Evolutionary conservation across 23 tunicate species (phyloP).

Genomic region (Diplosoma virens): DNA sequence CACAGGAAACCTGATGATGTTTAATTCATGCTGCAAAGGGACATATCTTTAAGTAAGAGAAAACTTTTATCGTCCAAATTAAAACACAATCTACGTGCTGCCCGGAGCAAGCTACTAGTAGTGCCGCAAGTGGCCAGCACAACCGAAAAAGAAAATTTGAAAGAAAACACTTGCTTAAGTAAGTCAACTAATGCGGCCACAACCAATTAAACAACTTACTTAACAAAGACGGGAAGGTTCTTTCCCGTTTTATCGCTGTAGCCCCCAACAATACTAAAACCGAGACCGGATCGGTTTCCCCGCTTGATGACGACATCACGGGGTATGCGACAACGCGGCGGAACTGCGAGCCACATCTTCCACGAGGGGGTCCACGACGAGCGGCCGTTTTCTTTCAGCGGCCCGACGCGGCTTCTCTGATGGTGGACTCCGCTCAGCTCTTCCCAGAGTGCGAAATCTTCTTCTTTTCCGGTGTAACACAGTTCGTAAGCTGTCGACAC

Average conservation of each 20-base stretch:
- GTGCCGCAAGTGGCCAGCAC: too few relatives aligned
- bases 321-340: conserved; percentile 36
- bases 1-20: too few relatives aligned
- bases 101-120: too few relatives aligned
- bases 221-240: conserved; percentile 22
- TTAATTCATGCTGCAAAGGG: too few relatives aligned
- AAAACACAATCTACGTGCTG: too few relatives aligned
- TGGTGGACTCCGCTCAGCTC: conserved; percentile 77
- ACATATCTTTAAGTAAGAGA: too few relatives aligned
- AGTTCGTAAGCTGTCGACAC: conserved; percentile 58
- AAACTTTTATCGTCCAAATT: too few relatives aligned
- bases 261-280: conserved; percentile 77
- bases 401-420: conserved; percentile 32
- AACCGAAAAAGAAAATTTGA: too few relatives aligned
- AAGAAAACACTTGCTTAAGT: too few relatives aligned
- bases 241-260: neutral
- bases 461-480: conserved; percentile 53
- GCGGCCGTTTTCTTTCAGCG: conserved; percentile 17
- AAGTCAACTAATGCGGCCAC: too few relatives aligned
- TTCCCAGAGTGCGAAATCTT: conserved; percentile 81
- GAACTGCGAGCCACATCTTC: conserved; percentile 91
- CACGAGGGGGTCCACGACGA: conserved; percentile 87
- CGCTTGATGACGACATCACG: conserved; percentile 41
- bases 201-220: conserved; percentile 27
- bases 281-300: conserved; percentile 32